Evolutionary conservation across 2,797 vertebrate genomes (phyloP), one percentile per base, ranked within the genome.

Genomic region (Molossus molossus): DNA sequence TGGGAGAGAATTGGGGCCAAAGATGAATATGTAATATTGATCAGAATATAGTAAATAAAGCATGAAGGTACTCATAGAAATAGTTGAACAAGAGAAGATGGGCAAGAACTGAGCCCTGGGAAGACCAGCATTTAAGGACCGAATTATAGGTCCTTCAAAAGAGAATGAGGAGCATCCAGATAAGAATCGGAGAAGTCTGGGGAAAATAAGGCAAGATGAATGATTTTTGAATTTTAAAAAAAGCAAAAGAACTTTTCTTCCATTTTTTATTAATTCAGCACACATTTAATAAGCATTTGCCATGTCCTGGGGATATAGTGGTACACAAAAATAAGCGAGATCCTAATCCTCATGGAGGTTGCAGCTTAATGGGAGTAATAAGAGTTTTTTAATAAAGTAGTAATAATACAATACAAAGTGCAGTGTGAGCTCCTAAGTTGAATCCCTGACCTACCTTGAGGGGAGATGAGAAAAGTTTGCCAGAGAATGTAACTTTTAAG

Each of bases 401-500:
- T 58, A 77, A 37, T 48, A n/a, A 86, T 86, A 62, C 84, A 67
- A 5, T 1, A 72, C 48, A 83, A 69, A 40, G 6, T 60, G 4
- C 7, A 69, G 13, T 55, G 10, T 45, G 50, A 87, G 21, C 23
- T 53, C 10, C 18, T 58, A 79, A 21, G 23, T 29, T 83, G 75
- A 77, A 14, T 64, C 13, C 5, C 12, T 89, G n/a, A 79, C 23
- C 7, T 77, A 60, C 9, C 0, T 9, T 84, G 17, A 3, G 11
- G 11, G 27, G 8, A 72, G 25, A 82, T 62, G 14, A 82, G 12
- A 67, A 90, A 81, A 5, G 0, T 6, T 87, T 64, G 37, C 45
- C 33, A 53, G 53, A 93, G 29, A 65, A 69, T 45, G 0, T 85
- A 90, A 57, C 50, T 85, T 92, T 80, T 53, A 92, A 81, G 15